A percentile compares a stretch with the other conserved stretches of the same genome.
phyloP scores from a whole-genome alignment of 2,113 vertebrate genomes.

The Baryphthengus martii region DNA sequence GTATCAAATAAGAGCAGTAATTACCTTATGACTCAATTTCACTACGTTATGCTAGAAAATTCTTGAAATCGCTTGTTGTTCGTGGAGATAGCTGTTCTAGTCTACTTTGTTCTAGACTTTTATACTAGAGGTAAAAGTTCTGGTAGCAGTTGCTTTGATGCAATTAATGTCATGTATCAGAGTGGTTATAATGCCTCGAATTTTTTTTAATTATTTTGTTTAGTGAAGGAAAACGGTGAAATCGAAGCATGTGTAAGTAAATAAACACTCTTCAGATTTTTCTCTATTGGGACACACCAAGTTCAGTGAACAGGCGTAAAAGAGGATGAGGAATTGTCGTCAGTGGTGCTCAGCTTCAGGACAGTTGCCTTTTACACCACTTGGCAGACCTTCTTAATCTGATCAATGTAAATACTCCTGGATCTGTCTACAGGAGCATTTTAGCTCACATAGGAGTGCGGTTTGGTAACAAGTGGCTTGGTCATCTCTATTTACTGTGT shows the following conservation, averaged over 20 bases:
- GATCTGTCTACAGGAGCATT: neutral
- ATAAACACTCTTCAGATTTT: neutral
- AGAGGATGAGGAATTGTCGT: neutral
- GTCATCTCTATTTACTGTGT: neutral
- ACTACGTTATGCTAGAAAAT: neutral
- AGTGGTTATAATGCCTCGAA: neutral
- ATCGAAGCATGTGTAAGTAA: neutral
- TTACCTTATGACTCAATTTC: neutral
- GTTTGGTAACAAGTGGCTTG: neutral
- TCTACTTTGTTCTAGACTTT: neutral
- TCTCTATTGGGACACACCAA: neutral
- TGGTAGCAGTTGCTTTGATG: neutral
- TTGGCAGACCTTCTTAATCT: neutral
- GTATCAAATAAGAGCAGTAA: neutral
- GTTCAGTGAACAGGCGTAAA: neutral
- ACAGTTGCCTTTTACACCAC: neutral
- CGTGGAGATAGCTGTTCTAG: neutral
- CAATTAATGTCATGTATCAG: neutral
- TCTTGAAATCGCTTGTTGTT: neutral
- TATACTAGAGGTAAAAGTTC: neutral
- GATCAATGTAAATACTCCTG: neutral
- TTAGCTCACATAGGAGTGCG: neutral
- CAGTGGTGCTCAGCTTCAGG: neutral
- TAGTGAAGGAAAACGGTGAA: neutral
- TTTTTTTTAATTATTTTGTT: neutral